Percentiles rank a stretch among this genome's conserved stretches.
Evolutionary conservation across 1,140 invertebrate genomes (phyloP).

Genomic region (Sarcophaga bullata): DNA sequence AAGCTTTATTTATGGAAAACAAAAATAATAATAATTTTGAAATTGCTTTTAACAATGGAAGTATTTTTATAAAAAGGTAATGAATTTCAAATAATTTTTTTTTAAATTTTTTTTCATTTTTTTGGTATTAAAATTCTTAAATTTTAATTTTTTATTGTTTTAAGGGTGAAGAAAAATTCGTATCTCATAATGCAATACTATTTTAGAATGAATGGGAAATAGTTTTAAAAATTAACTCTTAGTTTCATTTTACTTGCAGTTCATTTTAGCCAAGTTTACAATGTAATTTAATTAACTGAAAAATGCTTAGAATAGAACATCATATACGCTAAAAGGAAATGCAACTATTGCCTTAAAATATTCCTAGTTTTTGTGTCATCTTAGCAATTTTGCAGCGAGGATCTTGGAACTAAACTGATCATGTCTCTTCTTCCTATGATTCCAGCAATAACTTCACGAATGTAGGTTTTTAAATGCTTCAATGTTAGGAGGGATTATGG

Average conservation of each 20-base stretch:
- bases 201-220: slow-evolving; percentile 3
- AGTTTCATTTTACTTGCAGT: too few species aligned
- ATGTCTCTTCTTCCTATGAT: too few species aligned
- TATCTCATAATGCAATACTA: too few species aligned
- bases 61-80: slow-evolving; percentile 66
- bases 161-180: background rate
- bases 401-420: too few species aligned
- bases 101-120: slow-evolving; percentile 19
- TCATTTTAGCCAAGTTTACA: too few species aligned
- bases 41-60: slow-evolving; percentile 66
- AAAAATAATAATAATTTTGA: slow-evolving; percentile 65
- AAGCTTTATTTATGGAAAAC: slow-evolving; percentile 59
- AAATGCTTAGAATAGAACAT: background rate
- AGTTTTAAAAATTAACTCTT: too few species aligned
- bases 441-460: too few species aligned
- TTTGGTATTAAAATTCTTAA: too few species aligned
- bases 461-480: too few species aligned
- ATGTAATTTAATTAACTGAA: too few species aligned
- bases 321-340: background rate
- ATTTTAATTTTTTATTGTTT: slow-evolving; percentile 24
- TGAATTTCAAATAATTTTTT: slow-evolving; percentile 33
- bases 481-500: too few species aligned
- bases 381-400: too few species aligned
- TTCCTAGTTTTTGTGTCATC: background rate
- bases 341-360: background rate